Evolutionary conservation across 2,113 vertebrate genomes (phyloP), one percentile per base, ranked within the genome.

Genomic region (Chitala chitala): DNA sequence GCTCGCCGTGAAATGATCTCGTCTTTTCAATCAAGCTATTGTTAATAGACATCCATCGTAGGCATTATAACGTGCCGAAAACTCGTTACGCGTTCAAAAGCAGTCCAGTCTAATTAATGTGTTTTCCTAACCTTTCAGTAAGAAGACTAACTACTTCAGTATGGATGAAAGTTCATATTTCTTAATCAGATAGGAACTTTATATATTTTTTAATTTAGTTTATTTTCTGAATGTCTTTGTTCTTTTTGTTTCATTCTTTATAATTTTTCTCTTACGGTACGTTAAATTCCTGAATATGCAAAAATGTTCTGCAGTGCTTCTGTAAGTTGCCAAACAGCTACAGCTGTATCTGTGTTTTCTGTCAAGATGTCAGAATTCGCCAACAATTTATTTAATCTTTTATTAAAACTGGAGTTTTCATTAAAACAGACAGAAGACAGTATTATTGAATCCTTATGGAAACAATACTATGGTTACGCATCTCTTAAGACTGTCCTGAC

Each of bases 91-190:
- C 20, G n/a, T 10, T 44, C 42, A 7, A 8, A 55, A 15, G n/a
- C n/a, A n/a, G 40, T 24, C 64, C 38, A 76, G 75, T 79, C 76
- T 82, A 83, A 86, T 86, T 81, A 86, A 83, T 54, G 17, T 76
- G 75, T 84, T 80, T 56, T 40, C 5, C 75, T 77, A 84, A 82
- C 83, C 82, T 87, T 76, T 82, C 80, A 79, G 82, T 74, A 83
- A 82, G 80, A 78, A 81, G 82, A 79, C 84, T 87, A 89, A 91
- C 88, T 88, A 88, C 81, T 91, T 87, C 88, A 89, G 77, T 78
- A 87, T 89, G 89, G 80, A 42, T 17, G 80, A 80, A n/a, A 78
- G 76, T 42, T 90, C 81, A 76, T 78, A 83, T 89, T 88, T 89
- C 88, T 79, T 92, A 87, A 88, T 89, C 82, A 85, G 84, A 86